These are phyloP conservation scores for Hedychridium roseum DNA, from an alignment of 2,888 invertebrate genomes.

Conservation along the genomic window DNA sequence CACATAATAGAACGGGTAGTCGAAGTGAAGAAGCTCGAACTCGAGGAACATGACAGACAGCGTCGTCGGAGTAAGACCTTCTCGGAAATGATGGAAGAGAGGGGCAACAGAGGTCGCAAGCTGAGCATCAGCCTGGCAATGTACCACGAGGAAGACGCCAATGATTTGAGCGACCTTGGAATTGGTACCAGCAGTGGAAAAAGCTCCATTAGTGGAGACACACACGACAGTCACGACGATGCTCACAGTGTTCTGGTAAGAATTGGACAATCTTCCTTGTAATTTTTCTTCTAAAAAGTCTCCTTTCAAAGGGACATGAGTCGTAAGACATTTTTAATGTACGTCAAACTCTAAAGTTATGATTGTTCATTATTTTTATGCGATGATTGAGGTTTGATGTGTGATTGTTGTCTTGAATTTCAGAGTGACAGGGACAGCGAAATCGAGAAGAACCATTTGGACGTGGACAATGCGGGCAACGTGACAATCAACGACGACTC, in stretches of 20 bases:
- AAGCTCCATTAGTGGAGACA: slow-evolving; percentile 61
- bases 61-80: slow-evolving; percentile 89
- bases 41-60: slow-evolving; percentile 76
- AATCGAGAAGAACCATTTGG: slow-evolving; percentile 60
- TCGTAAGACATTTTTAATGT: too few relatives aligned
- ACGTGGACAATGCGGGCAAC: slow-evolving; percentile 48
- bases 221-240: slow-evolving; percentile 56
- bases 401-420: not conserved
- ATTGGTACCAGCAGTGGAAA: slow-evolving; percentile 67
- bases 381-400: slow-evolving; percentile 23
- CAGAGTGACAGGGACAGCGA: slow-evolving; percentile 63
- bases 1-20: slow-evolving; percentile 90
- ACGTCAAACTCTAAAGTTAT: too few relatives aligned
- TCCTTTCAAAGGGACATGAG: too few relatives aligned
- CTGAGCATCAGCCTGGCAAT: slow-evolving; percentile 70
- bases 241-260: slow-evolving; percentile 58
- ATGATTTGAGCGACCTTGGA: slow-evolving; percentile 85
- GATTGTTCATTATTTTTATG: slow-evolving; percentile 20
- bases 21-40: slow-evolving; percentile 86
- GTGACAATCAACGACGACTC: slow-evolving; percentile 37
- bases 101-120: slow-evolving; percentile 70
- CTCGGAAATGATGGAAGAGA: slow-evolving; percentile 92
- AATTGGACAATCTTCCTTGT: slow-evolving; percentile 3
- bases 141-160: slow-evolving; percentile 82
- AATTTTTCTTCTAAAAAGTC: too few relatives aligned